A percentile compares a stretch with the other conserved stretches of the same genome.
These are phyloP conservation scores for Andinoacara biseriatus DNA, from an alignment of 2,113 vertebrate genomes.

Conservation along the genomic window DNA sequence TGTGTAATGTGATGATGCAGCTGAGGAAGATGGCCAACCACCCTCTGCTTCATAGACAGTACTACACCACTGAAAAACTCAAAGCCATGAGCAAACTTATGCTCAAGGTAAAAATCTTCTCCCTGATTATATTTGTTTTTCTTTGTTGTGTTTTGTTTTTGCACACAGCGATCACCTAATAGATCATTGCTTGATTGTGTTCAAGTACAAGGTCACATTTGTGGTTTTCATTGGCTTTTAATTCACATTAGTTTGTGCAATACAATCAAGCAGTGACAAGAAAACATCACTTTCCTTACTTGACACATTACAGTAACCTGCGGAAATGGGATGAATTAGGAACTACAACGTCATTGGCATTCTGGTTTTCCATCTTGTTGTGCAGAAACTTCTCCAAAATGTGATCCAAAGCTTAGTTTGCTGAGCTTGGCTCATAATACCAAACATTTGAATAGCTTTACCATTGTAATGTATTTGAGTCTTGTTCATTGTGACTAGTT, in stretches of 20 bases:
- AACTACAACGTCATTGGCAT: neutral
- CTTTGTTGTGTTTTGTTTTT: neutral
- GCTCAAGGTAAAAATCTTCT: constrained; percentile 85
- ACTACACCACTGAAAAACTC: constrained; percentile 91
- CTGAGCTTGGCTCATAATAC: neutral
- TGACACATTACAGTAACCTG: neutral
- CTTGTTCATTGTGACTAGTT: neutral
- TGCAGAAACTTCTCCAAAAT: neutral
- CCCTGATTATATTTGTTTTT: neutral
- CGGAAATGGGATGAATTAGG: neutral
- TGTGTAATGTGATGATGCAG: constrained; percentile 96
- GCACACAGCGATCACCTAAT: neutral
- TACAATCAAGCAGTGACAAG: neutral
- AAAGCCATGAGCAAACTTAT: constrained; percentile 91
- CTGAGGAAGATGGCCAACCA: constrained; percentile 99
- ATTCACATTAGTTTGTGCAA: neutral
- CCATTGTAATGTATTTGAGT: neutral
- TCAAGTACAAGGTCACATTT: neutral
- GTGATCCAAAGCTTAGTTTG: neutral
- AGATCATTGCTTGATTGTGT: neutral
- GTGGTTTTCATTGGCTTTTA: neutral
- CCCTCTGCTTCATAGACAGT: constrained; percentile 93
- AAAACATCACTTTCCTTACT: neutral
- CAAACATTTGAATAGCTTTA: neutral
- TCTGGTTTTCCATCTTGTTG: neutral